A percentile compares a stretch with the other conserved stretches of the same genome.
Conservation (phyloP, 2,888 invertebrate genomes). For the Epistrophella euchroma region DNA sequence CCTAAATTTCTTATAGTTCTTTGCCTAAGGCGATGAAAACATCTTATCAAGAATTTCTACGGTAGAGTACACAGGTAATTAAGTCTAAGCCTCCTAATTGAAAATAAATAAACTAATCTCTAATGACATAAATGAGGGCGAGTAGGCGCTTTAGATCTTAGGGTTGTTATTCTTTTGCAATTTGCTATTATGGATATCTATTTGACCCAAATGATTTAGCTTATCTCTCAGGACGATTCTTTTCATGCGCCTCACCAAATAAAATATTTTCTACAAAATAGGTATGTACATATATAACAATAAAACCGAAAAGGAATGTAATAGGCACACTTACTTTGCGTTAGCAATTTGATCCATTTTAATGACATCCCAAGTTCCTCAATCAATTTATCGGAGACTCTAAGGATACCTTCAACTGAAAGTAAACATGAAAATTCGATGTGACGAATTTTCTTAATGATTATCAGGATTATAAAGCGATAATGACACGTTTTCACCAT, state of each 20-base stretch:
- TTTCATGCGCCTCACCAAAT: background rate
- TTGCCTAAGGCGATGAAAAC: background rate
- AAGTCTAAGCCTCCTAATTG: slow-evolving; percentile 17
- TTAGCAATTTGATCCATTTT: slow-evolving; percentile 74
- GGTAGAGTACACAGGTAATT: slow-evolving; percentile 12
- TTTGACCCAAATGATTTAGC: slow-evolving; percentile 19
- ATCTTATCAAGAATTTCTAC: background rate
- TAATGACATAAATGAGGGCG: background rate
- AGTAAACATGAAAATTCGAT: slow-evolving; percentile 1
- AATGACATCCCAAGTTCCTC: slow-evolving; percentile 69
- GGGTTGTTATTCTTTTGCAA: slow-evolving; percentile 6
- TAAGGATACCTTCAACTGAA: slow-evolving; percentile 30
- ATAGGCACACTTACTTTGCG: slow-evolving; percentile 67
- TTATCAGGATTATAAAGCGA: slow-evolving; percentile 33
- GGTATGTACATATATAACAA: background rate
- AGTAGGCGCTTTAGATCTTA: background rate
- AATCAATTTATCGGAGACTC: slow-evolving; percentile 30
- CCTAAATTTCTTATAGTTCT: too few relatives aligned
- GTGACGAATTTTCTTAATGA: slow-evolving; percentile 17
- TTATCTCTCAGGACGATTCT: background rate
- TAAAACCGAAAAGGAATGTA: slow-evolving; percentile 44
- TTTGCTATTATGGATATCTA: background rate
- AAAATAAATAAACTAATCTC: slow-evolving; percentile 29
- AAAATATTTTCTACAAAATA: background rate
- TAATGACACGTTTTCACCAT: slow-evolving; percentile 17